Percentiles rank a stretch among this genome's conserved stretches.
Evolutionary conservation across 2,113 vertebrate species (phyloP).

Genomic region (Lepisosteus oculatus): DNA sequence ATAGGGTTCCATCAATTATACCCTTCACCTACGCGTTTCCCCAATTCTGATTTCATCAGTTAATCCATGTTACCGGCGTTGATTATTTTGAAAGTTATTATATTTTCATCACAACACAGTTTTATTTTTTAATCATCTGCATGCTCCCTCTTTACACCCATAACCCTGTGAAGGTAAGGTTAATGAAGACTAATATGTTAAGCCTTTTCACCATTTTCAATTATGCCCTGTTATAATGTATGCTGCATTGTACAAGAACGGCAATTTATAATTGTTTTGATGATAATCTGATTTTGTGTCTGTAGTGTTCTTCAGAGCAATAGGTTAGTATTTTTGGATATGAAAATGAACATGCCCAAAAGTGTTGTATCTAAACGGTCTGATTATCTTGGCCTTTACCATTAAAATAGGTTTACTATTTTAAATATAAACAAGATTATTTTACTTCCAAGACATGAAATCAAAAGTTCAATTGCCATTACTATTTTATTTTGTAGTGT

Average conservation of each 20-base stretch:
- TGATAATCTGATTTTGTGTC: background rate
- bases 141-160: conserved; percentile 27
- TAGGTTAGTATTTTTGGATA: background rate
- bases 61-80: background rate
- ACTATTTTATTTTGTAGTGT: too few relatives aligned
- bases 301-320: background rate
- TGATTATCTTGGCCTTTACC: background rate
- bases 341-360: background rate
- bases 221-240: conserved; percentile 11
- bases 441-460: too few relatives aligned
- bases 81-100: background rate
- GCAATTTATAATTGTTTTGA: conserved; percentile 6
- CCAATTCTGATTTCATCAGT: too few relatives aligned
- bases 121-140: conserved; percentile 45
- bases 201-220: conserved; percentile 12
- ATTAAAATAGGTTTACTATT: too few relatives aligned
- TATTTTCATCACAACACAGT: conserved; percentile 31
- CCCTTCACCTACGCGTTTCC: too few relatives aligned
- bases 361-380: background rate
- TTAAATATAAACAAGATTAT: too few relatives aligned
- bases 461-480: too few relatives aligned
- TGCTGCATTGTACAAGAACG: background rate
- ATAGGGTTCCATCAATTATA: too few relatives aligned
- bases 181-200: conserved; percentile 29
- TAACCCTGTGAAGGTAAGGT: conserved; percentile 46